Percentiles rank a stretch among this genome's conserved stretches.
Evolutionary conservation across 2,797 vertebrate genomes (phyloP).

Genomic region (Hirundo rustica): DNA sequence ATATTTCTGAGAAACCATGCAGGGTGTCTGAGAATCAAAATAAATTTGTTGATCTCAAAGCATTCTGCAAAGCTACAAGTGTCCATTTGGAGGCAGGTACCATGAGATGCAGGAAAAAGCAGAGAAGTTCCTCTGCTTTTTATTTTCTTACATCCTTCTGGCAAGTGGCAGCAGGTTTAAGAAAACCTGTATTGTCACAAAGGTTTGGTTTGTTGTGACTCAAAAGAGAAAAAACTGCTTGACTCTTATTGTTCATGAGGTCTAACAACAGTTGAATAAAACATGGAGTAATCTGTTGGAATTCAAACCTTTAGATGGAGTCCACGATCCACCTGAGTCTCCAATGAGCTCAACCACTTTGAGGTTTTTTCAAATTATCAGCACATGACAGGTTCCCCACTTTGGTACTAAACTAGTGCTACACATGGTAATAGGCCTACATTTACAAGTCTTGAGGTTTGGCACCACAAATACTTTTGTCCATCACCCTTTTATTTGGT

Average conservation of each 20-base stretch:
- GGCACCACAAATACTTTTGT: not conserved
- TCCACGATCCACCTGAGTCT: not conserved
- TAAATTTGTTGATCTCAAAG: not conserved
- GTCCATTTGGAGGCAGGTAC: not conserved
- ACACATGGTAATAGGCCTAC: not conserved
- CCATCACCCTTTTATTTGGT: not conserved
- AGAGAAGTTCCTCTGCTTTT: not conserved
- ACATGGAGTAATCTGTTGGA: not conserved
- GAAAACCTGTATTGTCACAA: not conserved
- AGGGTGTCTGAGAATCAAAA: not conserved
- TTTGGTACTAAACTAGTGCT: not conserved
- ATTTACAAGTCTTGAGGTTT: not conserved
- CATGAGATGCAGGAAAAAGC: not conserved
- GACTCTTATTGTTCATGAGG: not conserved
- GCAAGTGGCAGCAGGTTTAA: not conserved
- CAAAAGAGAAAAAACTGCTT: not conserved
- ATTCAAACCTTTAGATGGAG: not conserved
- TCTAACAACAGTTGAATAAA: not conserved
- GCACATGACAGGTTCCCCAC: not conserved
- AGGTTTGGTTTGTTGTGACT: not conserved
- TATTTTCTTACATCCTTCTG: not conserved
- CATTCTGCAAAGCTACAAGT: not conserved
- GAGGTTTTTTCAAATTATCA: not conserved
- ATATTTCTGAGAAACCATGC: not conserved
- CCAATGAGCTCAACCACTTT: not conserved